These are phyloP conservation scores for Catharus ustulatus DNA, from an alignment of 2,797 vertebrate species.

Conservation along the genomic window DNA sequence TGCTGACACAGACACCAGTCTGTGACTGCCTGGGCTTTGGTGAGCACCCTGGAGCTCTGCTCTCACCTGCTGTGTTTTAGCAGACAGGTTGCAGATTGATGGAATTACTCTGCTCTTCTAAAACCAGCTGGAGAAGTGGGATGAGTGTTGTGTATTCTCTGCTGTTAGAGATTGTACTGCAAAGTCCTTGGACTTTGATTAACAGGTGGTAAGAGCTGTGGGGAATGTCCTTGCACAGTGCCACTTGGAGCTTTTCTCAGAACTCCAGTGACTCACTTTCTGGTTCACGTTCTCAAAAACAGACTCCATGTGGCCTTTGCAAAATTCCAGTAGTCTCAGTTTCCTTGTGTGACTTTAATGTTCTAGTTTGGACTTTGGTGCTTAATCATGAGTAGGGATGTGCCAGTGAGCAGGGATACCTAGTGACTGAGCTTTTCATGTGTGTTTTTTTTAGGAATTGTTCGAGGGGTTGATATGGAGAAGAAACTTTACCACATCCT, in stretches of 20 bases:
- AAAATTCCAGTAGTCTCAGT: neutral
- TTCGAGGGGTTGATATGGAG: slow-evolving; percentile 88
- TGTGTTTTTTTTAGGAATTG: slow-evolving; percentile 79
- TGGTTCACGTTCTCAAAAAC: accelerated
- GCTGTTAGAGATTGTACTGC: neutral
- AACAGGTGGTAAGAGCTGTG: neutral
- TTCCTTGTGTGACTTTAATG: accelerated
- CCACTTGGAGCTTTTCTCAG: accelerated
- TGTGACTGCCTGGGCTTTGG: slow-evolving; percentile 93
- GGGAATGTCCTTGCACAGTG: accelerated
- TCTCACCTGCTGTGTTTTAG: accelerated
- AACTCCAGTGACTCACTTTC: neutral
- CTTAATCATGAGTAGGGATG: accelerated
- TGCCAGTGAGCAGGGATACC: accelerated
- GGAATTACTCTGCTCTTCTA: neutral
- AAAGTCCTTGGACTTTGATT: neutral
- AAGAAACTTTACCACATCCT: slow-evolving; percentile 88
- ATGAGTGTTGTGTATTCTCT: neutral
- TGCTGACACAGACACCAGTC: slow-evolving; percentile 87
- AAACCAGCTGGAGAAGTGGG: neutral
- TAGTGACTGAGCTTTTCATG: neutral
- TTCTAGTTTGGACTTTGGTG: neutral
- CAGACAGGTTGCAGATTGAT: neutral
- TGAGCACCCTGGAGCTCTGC: slow-evolving; percentile 63
- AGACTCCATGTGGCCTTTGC: neutral